Base-by-base conservation (phyloP, 2,888 invertebrate genomes). In the Sycophila texana region DNA sequence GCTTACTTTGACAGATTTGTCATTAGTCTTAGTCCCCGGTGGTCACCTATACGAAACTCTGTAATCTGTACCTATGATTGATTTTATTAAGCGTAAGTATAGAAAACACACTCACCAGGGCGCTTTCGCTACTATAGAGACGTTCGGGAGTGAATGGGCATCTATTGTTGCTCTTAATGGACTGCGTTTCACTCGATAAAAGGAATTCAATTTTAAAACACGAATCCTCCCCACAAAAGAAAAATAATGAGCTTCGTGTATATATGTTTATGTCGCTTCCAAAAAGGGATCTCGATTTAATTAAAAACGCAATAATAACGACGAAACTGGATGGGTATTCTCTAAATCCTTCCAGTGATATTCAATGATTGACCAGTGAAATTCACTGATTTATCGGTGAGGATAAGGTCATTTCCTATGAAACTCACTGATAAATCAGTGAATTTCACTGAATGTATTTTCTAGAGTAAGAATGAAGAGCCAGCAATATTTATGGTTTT, bases 31-130 rank as follows among this genome's bases (percentile, higher is more conserved):
- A 53, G 53, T 14, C 53, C 39, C 4, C 22, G 67, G 22, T 26
- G 18, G 20, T 53, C 14, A n/a, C 2, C 20, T 26, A 14, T 14
- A 12, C 7, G 39, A 39, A 47, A 63, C 39, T 63, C 14, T 51
- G 18, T 51, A 51, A 66, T 66, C 66, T 66, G 22, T 18, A 22
- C 49, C 5, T 57, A 47, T 70, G 51, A 76, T 76, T 70, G 76
- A 70, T 76, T 71, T 66, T 71, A 77, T 77, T 77, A 68, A 39
- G 68, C 61, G 14, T 76, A 76, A 76, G 70, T 70, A 76, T 70
- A 63, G 70, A 70, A 76, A 76, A 76, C 70, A 70, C 49, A 63
- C 76, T 16, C 76, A 63, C 12, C 70, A 47, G 76, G 76, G 22
- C 18, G 26, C 57, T n/a, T 61, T 20, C 4, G 49, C 18, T 61